Evolutionary conservation across 2,113 vertebrate species (phyloP).

Genomic region (Mesitornis unicolor): DNA sequence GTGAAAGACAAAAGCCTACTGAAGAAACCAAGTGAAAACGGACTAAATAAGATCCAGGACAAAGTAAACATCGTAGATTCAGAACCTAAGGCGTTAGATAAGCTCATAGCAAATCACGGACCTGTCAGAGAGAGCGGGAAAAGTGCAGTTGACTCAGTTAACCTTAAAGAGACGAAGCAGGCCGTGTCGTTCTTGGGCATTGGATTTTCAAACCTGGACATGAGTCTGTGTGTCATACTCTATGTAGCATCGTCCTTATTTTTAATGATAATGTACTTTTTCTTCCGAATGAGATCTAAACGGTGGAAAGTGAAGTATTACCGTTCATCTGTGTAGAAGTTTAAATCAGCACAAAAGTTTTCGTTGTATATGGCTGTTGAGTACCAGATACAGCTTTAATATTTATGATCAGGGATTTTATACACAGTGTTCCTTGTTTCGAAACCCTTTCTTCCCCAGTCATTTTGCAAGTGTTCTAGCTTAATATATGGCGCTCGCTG

Average conservation of each 20-base stretch:
- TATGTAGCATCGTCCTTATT: constrained; percentile 88
- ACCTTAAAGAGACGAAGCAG: constrained; percentile 27
- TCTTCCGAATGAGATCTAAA: constrained; percentile 86
- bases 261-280: constrained; percentile 94
- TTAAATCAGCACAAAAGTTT: neutral
- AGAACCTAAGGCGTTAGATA: neutral
- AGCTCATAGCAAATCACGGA: neutral
- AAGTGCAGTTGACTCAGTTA: fast-evolving
- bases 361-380: neutral
- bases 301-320: constrained; percentile 79
- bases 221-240: constrained; percentile 92
- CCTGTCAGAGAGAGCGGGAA: neutral
- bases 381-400: constrained; percentile 14
- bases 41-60: neutral
- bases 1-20: neutral
- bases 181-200: constrained; percentile 76
- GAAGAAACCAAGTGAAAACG: neutral
- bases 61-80: neutral
- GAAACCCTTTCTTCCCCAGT: neutral
- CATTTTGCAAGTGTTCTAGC: neutral
- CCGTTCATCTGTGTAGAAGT: constrained; percentile 75
- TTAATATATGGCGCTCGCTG: neutral
- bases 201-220: constrained; percentile 92
- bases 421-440: constrained; percentile 29
- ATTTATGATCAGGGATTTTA: constrained; percentile 66